Evolutionary conservation across 2,797 vertebrate genomes (phyloP).

Genomic region (Scarus forsteni): DNA sequence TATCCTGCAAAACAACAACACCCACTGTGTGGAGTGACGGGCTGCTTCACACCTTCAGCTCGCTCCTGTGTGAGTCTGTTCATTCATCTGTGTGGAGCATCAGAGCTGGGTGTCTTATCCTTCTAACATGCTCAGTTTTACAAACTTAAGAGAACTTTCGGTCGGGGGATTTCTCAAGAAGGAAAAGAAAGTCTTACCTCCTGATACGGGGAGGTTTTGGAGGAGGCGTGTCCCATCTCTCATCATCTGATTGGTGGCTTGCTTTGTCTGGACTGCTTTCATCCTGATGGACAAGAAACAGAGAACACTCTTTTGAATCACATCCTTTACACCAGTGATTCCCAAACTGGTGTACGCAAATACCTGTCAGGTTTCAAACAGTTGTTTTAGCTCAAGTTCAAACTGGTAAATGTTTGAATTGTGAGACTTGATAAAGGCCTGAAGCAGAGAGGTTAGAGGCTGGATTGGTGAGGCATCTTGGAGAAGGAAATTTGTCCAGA

Average conservation of each 20-base stretch:
- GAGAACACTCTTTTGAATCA: not conserved
- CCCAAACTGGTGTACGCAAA: too few relatives aligned
- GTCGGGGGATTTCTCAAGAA: not conserved
- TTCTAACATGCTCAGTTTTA: not conserved
- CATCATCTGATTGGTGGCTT: slow-evolving; percentile 85
- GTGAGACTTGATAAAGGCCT: too few relatives aligned
- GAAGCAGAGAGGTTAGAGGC: too few relatives aligned
- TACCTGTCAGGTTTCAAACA: too few relatives aligned
- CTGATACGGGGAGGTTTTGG: slow-evolving; percentile 96
- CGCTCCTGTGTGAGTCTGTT: slow-evolving; percentile 30
- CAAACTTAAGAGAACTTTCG: not conserved
- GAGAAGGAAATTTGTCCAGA: too few relatives aligned
- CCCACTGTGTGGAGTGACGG: slow-evolving; percentile 30
- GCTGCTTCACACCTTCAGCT: slow-evolving; percentile 33
- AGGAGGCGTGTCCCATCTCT: slow-evolving; percentile 93
- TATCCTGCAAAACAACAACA: slow-evolving; percentile 29
- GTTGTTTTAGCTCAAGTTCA: too few relatives aligned
- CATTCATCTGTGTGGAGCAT: slow-evolving; percentile 38
- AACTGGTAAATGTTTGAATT: too few relatives aligned
- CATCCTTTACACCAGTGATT: too few relatives aligned
- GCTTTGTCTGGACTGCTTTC: slow-evolving; percentile 90
- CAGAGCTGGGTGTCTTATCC: not conserved
- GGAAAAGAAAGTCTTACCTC: slow-evolving; percentile 79
- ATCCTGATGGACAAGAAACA: slow-evolving; percentile 79
- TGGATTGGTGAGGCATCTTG: too few relatives aligned